Conservation (phyloP, 2,113 vertebrate species). For the Hystrix cristata region DNA sequence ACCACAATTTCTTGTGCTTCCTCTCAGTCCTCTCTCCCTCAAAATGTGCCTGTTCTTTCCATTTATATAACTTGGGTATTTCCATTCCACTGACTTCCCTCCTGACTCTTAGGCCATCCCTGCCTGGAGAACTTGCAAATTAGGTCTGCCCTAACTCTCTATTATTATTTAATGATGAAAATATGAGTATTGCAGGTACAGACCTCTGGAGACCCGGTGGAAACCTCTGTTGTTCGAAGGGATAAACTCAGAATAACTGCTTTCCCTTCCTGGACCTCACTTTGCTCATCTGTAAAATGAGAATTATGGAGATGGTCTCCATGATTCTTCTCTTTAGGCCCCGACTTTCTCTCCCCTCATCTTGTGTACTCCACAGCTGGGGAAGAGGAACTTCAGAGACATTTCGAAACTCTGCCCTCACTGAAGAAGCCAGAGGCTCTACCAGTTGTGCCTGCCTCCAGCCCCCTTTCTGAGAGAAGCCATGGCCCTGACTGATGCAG, state of each 20-base stretch:
- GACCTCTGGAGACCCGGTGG: not conserved
- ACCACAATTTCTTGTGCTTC: not conserved
- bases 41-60: not conserved
- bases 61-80: not conserved
- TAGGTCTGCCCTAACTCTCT: not conserved
- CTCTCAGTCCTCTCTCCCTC: not conserved
- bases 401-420: not conserved
- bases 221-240: not conserved
- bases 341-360: conserved; percentile 1
- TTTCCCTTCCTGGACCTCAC: not conserved
- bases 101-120: not conserved
- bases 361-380: not conserved
- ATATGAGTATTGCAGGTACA: not conserved
- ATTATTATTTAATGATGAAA: not conserved
- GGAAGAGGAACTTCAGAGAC: not conserved
- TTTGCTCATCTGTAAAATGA: not conserved
- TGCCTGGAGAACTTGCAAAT: not conserved
- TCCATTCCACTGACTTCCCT: not conserved
- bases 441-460: not conserved
- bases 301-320: not conserved
- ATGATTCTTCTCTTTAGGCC: not conserved
- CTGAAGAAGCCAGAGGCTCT: not conserved
- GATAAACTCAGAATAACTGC: not conserved
- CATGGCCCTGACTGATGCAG: conserved; percentile 68
- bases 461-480: not conserved